phyloP scores from a whole-genome alignment of 2,797 vertebrate genomes.

The Cyclura pinguis region DNA sequence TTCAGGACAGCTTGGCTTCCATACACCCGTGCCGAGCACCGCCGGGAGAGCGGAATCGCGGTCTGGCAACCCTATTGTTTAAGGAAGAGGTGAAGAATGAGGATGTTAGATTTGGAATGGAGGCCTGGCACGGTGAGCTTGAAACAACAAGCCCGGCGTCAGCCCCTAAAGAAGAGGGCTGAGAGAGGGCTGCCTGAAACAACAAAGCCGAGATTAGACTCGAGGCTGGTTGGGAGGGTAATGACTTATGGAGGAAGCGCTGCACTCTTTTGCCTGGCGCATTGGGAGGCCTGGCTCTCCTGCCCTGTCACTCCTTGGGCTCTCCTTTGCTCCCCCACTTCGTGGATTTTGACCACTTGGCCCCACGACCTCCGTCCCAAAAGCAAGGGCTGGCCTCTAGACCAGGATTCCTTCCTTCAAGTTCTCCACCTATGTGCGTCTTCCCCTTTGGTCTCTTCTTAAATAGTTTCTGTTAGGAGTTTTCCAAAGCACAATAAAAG shows the following conservation, averaged over 20 bases:
- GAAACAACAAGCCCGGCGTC: neutral
- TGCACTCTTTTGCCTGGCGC: too few species aligned
- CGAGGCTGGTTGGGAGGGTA: neutral
- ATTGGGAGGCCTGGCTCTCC: neutral
- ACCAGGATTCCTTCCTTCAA: neutral
- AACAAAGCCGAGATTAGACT: constrained; percentile 5
- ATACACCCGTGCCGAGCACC: too few species aligned
- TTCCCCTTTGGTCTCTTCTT: too few species aligned
- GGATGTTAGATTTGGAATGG: constrained; percentile 56
- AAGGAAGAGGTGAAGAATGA: constrained; percentile 53
- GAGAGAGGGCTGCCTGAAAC: constrained; percentile 11
- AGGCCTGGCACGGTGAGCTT: constrained; percentile 35
- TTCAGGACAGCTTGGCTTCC: neutral
- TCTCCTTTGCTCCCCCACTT: neutral
- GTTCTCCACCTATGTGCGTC: neutral
- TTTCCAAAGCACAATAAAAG: too few species aligned
- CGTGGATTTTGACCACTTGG: neutral
- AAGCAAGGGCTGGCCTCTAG: neutral
- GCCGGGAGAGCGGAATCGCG: neutral
- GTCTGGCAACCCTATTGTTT: constrained; percentile 22
- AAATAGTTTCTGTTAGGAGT: too few species aligned
- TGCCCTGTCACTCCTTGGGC: too few species aligned
- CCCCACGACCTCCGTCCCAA: neutral
- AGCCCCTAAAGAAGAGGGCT: constrained; percentile 3
- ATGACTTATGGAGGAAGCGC: neutral